These are phyloP conservation scores for Oscheius sp. DNA, from an alignment of 2,888 invertebrate genomes.

Conservation along the genomic window DNA sequence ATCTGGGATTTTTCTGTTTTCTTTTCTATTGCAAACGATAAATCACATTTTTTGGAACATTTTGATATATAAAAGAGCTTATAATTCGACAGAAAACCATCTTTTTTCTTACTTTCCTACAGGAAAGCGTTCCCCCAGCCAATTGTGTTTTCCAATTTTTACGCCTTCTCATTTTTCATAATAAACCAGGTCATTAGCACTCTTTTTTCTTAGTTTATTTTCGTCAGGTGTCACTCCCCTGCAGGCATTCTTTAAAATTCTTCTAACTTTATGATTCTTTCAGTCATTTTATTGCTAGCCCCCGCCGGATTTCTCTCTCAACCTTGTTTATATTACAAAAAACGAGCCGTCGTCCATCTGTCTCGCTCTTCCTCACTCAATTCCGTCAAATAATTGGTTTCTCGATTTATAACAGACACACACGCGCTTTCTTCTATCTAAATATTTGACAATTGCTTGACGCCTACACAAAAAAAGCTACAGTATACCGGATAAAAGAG, in stretches of 20 bases:
- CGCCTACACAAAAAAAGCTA: neutral
- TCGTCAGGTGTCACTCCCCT: neutral
- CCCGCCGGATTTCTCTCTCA: neutral
- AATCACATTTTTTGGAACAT: too few relatives aligned
- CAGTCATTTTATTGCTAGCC: neutral
- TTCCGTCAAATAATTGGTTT: neutral
- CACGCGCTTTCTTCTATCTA: neutral
- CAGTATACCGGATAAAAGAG: slow-evolving; percentile 22
- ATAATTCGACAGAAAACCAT: too few relatives aligned
- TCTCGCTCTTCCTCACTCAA: neutral
- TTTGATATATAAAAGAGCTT: too few relatives aligned
- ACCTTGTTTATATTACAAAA: slow-evolving; percentile 7
- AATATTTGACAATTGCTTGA: neutral
- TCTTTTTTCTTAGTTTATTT: neutral
- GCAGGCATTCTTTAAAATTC: neutral
- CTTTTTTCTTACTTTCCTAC: too few relatives aligned
- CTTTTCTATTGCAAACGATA: too few relatives aligned
- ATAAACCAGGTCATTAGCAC: too few relatives aligned
- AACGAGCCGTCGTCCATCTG: neutral
- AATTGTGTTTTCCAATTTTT: neutral
- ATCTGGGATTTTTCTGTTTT: too few relatives aligned
- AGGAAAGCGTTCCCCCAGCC: too few relatives aligned
- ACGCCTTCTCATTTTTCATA: neutral
- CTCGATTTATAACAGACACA: neutral
- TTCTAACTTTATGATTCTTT: neutral